Conservation (phyloP, 35 echinoderm and acorn worm genomes). For the Anneissia japonica region DNA sequence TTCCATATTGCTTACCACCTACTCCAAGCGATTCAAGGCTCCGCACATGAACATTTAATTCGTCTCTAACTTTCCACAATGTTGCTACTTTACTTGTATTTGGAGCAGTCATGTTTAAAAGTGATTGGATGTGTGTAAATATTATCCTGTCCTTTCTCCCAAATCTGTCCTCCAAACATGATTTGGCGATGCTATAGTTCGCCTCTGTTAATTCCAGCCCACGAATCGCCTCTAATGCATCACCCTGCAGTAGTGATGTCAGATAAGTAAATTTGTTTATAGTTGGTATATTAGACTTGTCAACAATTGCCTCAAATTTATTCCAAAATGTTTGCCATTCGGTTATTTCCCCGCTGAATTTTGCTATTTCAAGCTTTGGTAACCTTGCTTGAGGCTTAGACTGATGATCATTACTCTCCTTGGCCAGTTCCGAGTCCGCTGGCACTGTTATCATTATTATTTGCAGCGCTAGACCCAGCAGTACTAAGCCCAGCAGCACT, state of each 20-base stretch:
- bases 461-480: background rate
- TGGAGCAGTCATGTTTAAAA: background rate
- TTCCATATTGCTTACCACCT: background rate
- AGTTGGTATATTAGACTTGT: too few relatives aligned
- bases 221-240: too few relatives aligned
- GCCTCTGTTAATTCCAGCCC: too few relatives aligned
- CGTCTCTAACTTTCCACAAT: background rate
- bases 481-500: background rate
- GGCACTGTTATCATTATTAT: background rate
- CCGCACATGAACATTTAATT: background rate
- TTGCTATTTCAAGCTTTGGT: too few relatives aligned
- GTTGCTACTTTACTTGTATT: background rate
- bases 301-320: too few relatives aligned
- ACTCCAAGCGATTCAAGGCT: constrained; percentile 15
- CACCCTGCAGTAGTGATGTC: too few relatives aligned
- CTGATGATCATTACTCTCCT: background rate
- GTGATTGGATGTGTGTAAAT: constrained; percentile 3
- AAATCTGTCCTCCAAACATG: background rate
- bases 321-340: too few relatives aligned
- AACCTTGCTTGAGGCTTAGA: background rate
- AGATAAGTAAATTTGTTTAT: too few relatives aligned
- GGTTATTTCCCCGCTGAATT: too few relatives aligned
- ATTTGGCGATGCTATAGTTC: too few relatives aligned
- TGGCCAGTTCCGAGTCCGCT: background rate
- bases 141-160: background rate